Base-by-base conservation (phyloP, 2,888 invertebrate species). In the Leucoptera coffeella region DNA sequence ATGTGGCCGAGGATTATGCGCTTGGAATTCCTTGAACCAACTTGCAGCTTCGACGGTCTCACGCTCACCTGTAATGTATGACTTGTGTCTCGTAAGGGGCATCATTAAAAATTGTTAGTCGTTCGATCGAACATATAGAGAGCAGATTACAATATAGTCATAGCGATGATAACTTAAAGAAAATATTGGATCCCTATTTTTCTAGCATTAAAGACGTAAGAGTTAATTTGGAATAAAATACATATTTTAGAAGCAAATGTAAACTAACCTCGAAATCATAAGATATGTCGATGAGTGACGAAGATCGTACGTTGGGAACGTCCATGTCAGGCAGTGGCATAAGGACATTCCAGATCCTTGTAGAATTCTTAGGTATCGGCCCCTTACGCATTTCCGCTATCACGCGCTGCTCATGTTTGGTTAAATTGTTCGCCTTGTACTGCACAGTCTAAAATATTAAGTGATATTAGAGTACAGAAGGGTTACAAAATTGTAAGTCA, bases 241-340 rank as follows among this genome's bases (percentile, higher is more conserved):
- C 4, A 4, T 11, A n/a, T 12, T 15, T n/a, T n/a, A 12, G 9
- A 4, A 22, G 6, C 17, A 13, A 14, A 12, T 9, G 12, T 22
- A 11, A 12, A 14, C 37, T 34, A 15, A 64, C 67, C 48, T 52
- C 73, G 15, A 87, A 51, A 26, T 65, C 61, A 47, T 85, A 84
- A 31, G 77, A 71, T 22, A 85, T 50, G 39, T 82, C 76, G 37
- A 87, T 86, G 32, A 79, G 74, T 15, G 74, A 62, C 45, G 86
- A 87, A 33, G 75, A 65, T 3, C 65, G 50, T 3, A 87, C 48
- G 54, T 84, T 84, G 25, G 80, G 78, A 3, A 83, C 78, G 9
- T 84, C 82, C 38, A 84, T 42, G 5, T 79, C 35, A 39, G 87
- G 86, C 31, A 87, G 69, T 13, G 69, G 71, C 38, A 87, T 51